Percentiles rank a stretch among this genome's conserved stretches.
Evolutionary conservation across 2,113 vertebrate species (phyloP).

Genomic region (Variabilichromis moorii): DNA sequence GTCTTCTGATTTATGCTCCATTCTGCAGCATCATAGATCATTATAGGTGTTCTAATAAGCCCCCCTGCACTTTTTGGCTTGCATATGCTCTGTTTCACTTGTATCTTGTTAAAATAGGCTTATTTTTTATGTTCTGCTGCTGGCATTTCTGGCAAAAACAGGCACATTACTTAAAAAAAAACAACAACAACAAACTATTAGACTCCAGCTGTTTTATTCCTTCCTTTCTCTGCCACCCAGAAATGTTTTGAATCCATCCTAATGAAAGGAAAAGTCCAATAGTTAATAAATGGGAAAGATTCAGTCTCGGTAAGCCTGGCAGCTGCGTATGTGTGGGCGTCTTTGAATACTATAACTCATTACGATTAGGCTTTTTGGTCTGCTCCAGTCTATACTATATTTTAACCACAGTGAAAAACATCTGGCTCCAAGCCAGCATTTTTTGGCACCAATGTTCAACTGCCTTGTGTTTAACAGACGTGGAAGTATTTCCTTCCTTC

Average conservation of each 20-base stretch:
- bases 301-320: background rate
- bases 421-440: background rate
- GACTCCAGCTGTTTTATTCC: background rate
- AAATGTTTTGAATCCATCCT: background rate
- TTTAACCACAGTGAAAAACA: background rate
- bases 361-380: background rate
- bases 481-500: background rate
- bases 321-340: background rate
- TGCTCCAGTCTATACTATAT: background rate
- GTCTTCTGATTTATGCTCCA: conserved; percentile 41
- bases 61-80: background rate
- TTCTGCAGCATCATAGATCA: conserved; percentile 44
- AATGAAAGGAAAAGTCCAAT: background rate
- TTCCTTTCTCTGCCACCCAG: background rate
- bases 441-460: background rate
- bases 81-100: background rate
- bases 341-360: background rate
- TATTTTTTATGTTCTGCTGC: background rate
- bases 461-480: background rate
- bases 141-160: background rate
- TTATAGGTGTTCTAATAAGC: conserved; percentile 33
- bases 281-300: background rate
- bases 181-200: background rate
- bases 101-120: background rate
- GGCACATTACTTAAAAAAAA: background rate